Percentiles rank a stretch among this genome's conserved stretches.
phyloP scores from a whole-genome alignment of 2,888 invertebrate genomes.

The Cataglyphis livida region DNA sequence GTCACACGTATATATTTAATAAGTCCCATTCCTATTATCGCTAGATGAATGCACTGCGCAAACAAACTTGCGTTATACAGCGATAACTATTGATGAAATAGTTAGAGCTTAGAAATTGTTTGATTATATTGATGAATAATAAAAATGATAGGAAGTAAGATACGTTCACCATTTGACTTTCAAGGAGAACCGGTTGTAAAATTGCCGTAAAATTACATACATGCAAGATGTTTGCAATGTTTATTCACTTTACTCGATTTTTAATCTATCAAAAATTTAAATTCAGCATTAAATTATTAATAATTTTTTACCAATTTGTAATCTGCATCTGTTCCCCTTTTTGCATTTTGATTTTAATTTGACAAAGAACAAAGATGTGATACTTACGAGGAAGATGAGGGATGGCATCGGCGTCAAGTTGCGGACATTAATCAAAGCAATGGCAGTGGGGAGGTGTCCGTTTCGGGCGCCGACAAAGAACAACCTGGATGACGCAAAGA shows the following conservation, averaged over 20 bases:
- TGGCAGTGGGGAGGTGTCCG: constrained; percentile 94
- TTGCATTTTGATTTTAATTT: background rate
- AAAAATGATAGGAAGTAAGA: background rate
- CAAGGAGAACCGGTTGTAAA: background rate
- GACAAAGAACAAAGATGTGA: background rate
- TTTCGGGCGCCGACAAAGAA: constrained; percentile 96
- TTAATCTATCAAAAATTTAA: background rate
- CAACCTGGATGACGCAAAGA: constrained; percentile 96
- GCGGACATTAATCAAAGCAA: constrained; percentile 93
- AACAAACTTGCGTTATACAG: background rate
- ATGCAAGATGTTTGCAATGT: background rate
- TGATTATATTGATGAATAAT: background rate
- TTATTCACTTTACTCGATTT: constrained; percentile 8
- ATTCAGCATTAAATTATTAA: background rate
- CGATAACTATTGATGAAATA: constrained; percentile 3
- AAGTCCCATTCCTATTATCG: background rate
- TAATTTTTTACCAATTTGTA: background rate
- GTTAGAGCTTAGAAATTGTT: background rate
- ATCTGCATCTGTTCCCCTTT: background rate
- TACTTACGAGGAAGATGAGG: constrained; percentile 92
- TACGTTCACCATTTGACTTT: background rate
- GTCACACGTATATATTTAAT: background rate
- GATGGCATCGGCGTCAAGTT: constrained; percentile 95
- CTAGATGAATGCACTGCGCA: background rate
- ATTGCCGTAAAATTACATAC: background rate